These are phyloP conservation scores for Naso thynnoides DNA, from an alignment of 2,797 vertebrate species.

Conservation along the genomic window DNA sequence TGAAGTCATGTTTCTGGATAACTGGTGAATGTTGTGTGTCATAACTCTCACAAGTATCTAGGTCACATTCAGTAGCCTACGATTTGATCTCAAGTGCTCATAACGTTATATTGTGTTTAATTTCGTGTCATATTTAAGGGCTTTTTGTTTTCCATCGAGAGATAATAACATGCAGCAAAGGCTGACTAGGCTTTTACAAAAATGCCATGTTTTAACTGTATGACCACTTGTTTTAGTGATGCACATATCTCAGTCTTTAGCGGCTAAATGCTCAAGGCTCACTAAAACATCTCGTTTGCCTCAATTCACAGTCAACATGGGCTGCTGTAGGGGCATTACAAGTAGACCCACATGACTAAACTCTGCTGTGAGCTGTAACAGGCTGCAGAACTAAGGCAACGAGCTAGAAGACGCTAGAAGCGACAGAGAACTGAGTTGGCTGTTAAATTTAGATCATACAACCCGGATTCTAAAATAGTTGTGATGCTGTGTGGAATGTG, in stretches of 20 bases:
- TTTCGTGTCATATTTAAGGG: neutral
- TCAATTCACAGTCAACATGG: neutral
- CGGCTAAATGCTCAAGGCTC: neutral
- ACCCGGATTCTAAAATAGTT: no score
- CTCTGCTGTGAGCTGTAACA: neutral
- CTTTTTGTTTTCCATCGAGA: neutral
- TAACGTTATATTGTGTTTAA: neutral
- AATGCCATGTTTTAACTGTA: neutral
- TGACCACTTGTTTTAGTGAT: neutral
- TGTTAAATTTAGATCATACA: neutral
- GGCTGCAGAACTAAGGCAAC: neutral
- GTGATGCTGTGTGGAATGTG: no score
- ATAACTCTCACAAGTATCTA: neutral
- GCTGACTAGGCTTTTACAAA: neutral
- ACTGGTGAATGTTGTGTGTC: neutral
- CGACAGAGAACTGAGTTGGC: neutral
- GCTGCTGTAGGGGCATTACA: neutral
- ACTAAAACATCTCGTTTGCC: neutral
- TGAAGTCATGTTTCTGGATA: neutral
- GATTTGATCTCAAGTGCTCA: neutral
- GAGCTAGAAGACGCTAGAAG: neutral
- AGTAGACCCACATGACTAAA: neutral
- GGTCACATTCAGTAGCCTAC: neutral
- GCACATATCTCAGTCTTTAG: neutral
- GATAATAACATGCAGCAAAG: neutral